A percentile compares a stretch with the other conserved stretches of the same genome.
phyloP scores from a whole-genome alignment of 2,888 invertebrate genomes.

The Buathra laborator region DNA sequence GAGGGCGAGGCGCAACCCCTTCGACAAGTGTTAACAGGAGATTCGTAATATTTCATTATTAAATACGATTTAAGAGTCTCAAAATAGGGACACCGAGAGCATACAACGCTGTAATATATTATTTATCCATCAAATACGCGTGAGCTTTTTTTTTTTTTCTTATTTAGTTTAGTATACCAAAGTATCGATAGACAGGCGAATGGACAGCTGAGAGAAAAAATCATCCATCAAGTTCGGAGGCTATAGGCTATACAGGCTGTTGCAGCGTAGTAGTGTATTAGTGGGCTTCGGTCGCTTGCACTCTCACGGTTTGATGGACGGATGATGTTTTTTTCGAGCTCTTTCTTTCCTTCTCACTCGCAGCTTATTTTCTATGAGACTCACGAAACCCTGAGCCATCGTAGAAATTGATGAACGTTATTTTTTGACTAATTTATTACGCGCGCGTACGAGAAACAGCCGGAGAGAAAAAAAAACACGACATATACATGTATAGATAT shows the following conservation, averaged over 20 bases:
- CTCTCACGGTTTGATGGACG: conserved; percentile 72
- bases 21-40: conserved; percentile 62
- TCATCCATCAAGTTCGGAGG: conserved; percentile 84
- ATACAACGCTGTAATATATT: conserved; percentile 43
- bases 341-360: conserved; percentile 46
- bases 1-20: conserved; percentile 2
- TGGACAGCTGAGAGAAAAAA: conserved; percentile 78
- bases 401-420: conserved; percentile 84
- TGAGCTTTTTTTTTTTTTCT: background rate
- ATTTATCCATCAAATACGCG: conserved; percentile 22
- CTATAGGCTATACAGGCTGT: conserved; percentile 74
- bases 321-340: conserved; percentile 71
- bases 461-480: conserved; percentile 39
- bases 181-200: conserved; percentile 65
- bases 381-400: conserved; percentile 74
- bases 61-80: conserved; percentile 48
- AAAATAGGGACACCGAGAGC: conserved; percentile 3
- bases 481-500: background rate
- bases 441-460: conserved; percentile 65
- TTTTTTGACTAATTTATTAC: conserved; percentile 83
- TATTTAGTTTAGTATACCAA: conserved; percentile 35
- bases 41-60: conserved; percentile 58
- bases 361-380: conserved; percentile 70
- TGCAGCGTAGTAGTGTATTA: conserved; percentile 70
- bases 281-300: conserved; percentile 39